Conservation (phyloP, 2,797 vertebrate genomes). For the Eulemur rubriventer region DNA sequence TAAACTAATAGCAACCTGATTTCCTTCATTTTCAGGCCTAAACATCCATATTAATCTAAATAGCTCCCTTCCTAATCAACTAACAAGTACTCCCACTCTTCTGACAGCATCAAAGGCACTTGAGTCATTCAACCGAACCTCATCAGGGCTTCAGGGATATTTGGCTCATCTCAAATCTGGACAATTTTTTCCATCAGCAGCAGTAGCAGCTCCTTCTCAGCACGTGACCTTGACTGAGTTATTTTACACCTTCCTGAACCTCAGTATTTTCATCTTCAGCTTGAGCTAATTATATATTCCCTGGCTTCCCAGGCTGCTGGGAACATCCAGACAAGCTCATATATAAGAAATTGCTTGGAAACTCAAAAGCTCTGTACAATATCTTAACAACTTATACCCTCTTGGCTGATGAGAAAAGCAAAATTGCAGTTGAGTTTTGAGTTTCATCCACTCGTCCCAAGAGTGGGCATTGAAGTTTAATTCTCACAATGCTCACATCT, state of each 20-base stretch:
- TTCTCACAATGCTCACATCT: neutral
- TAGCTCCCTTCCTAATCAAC: conserved; percentile 32
- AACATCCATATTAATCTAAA: conserved; percentile 23
- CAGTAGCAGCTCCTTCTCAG: neutral
- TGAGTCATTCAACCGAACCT: neutral
- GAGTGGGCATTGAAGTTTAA: neutral
- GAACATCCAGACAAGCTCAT: neutral
- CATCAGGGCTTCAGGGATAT: neutral
- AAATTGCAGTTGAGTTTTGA: neutral
- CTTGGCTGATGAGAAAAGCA: neutral
- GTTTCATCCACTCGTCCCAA: neutral
- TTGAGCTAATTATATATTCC: neutral
- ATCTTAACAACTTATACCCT: neutral
- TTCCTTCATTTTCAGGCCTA: neutral
- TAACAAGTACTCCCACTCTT: neutral
- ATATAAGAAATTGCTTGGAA: neutral
- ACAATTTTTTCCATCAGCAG: neutral
- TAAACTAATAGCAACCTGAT: neutral
- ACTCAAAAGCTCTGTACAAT: neutral
- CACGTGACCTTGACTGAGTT: neutral
- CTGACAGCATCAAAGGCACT: conserved; percentile 16
- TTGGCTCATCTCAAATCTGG: neutral
- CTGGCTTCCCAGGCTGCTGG: neutral
- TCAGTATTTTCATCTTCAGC: conserved; percentile 11
- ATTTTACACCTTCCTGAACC: neutral